Evolutionary conservation across 1,140 invertebrate species (phyloP).

Genomic region (Brachionus koreanus): DNA sequence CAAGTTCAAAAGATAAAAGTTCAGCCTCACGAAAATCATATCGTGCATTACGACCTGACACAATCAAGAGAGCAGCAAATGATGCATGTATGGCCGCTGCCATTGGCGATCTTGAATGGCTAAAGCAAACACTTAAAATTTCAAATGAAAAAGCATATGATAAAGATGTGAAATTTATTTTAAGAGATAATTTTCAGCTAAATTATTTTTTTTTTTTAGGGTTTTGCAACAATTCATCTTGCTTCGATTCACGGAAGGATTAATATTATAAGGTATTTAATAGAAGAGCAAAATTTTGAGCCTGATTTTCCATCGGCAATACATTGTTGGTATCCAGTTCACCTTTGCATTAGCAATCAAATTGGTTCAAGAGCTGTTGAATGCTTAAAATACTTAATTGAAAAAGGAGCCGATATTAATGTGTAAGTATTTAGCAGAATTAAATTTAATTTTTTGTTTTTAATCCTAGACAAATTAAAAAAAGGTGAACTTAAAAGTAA

Average conservation of each 20-base stretch:
- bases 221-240: slow-evolving; percentile 55
- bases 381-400: slow-evolving; percentile 54
- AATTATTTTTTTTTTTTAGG: slow-evolving; percentile 49
- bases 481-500: neutral
- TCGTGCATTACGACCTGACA: neutral
- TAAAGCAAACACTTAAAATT: slow-evolving; percentile 55
- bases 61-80: slow-evolving; percentile 24
- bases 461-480: neutral
- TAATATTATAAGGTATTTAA: slow-evolving; percentile 55
- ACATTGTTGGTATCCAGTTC: slow-evolving; percentile 55
- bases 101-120: slow-evolving; percentile 58
- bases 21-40: neutral
- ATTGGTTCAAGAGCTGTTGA: slow-evolving; percentile 53
- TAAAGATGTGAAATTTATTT: slow-evolving; percentile 53
- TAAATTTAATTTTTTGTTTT: too few relatives aligned
- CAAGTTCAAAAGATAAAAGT: slow-evolving; percentile 19
- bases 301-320: slow-evolving; percentile 54
- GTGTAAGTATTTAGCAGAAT: slow-evolving; percentile 20
- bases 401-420: slow-evolving; percentile 52
- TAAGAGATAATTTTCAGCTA: neutral
- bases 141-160: slow-evolving; percentile 52
- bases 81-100: slow-evolving; percentile 56
- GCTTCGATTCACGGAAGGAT: slow-evolving; percentile 56
- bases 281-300: slow-evolving; percentile 56
- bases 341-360: slow-evolving; percentile 57